These are phyloP conservation scores for Labrus mixtus DNA, from an alignment of 2,113 vertebrate genomes.

Conservation along the genomic window DNA sequence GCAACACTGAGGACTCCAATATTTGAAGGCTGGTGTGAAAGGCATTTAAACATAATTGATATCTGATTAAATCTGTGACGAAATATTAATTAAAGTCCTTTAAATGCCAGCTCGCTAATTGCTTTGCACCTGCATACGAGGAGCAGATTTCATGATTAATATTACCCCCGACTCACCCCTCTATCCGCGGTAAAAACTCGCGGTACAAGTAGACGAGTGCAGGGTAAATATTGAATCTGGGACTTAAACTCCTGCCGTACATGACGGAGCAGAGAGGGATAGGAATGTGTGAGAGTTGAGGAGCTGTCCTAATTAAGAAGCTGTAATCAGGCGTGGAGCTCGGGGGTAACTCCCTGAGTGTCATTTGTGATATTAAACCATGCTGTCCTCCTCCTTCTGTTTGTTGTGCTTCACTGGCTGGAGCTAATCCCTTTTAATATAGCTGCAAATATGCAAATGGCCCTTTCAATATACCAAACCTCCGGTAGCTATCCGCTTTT, in stretches of 20 bases:
- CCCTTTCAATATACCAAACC: slow-evolving; percentile 96
- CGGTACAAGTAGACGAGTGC: slow-evolving; percentile 94
- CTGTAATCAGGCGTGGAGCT: slow-evolving; percentile 95
- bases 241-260: slow-evolving; percentile 93
- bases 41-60: slow-evolving; percentile 92
- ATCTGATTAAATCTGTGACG: slow-evolving; percentile 90
- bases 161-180: slow-evolving; percentile 83
- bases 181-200: slow-evolving; percentile 90
- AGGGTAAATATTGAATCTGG: slow-evolving; percentile 99
- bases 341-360: slow-evolving; percentile 96
- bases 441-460: slow-evolving; percentile 98
- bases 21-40: slow-evolving; percentile 89
- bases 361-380: slow-evolving; percentile 99
- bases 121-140: slow-evolving; percentile 96
- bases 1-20: slow-evolving; percentile 40
- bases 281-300: slow-evolving; percentile 80
- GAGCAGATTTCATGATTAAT: slow-evolving; percentile 89
- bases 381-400: slow-evolving; percentile 89
- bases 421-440: slow-evolving; percentile 99
- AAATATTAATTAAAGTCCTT: slow-evolving; percentile 98
- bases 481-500: slow-evolving; percentile 93
- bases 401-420: slow-evolving; percentile 96
- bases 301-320: slow-evolving; percentile 98
- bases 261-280: slow-evolving; percentile 80
- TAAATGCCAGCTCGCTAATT: slow-evolving; percentile 99